Base-by-base conservation (phyloP, 2,888 invertebrate genomes). In the Liopterus haemorrhoidalis region DNA sequence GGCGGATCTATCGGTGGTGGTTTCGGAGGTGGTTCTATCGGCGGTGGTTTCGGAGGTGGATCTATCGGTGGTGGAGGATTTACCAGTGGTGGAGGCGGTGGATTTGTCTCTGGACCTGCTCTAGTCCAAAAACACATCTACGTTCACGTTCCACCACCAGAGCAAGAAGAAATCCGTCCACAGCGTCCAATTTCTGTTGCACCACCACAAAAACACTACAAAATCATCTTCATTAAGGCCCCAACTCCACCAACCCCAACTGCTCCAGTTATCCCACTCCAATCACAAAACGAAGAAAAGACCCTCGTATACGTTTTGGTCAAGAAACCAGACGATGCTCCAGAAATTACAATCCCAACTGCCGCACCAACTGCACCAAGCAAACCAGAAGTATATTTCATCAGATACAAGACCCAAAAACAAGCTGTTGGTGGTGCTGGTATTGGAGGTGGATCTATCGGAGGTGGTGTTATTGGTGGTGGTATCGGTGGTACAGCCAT, bases 331-430 rank as follows among this genome's bases (percentile, higher is more conserved):
- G 62, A 62, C 37, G 60, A 59, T 35, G 53, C 52, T 30, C 60
- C 62, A 35, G 60, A 61, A 49, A 60, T 45, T 28, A 25, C 16
- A 18, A 45, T 45, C 27, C 45, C 45, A 20, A 19, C 32, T n/a
- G 27, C 45, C 14, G 79, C 81, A 2, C 87, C 89, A 37, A 88
- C 88, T 39, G 85, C 85, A 61, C 89, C 89, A 52, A 81, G 84
- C 66, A 89, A 90, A 73, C 89, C 89, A 45, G 89, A 89, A 71
- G 89, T 89, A 45, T 89, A 89, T 79, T 89, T 89, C 78, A 89
- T 85, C 77, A 78, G 82, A 56, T 85, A 85, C 76, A 83, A 82
- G 72, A 81, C 82, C 48, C 82, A 82, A 69, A 73, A 69, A 61
- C 72, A 74, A 53, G 66, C 67, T n/a, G 66, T 53, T 54, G 67